Percentiles rank a stretch among this genome's conserved stretches.
Evolutionary conservation across 2,888 invertebrate species (phyloP).

Genomic region (Drosophila pseudotakahashii): DNA sequence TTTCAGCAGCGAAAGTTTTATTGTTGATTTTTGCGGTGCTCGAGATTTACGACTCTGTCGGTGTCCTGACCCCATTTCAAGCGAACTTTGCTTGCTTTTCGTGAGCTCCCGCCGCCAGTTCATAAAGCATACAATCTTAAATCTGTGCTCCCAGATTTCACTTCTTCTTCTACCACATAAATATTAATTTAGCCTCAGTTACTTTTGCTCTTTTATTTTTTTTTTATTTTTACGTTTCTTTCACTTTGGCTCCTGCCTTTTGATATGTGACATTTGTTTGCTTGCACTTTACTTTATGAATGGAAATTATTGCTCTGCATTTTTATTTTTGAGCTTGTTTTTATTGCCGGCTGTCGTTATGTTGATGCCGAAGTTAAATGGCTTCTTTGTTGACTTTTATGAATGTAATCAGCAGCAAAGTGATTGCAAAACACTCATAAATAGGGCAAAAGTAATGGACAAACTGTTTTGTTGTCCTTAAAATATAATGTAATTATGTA

Average conservation of each 20-base stretch:
- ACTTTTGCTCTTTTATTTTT: constrained; percentile 44
- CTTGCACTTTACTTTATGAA: constrained; percentile 32
- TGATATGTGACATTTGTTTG: constrained; percentile 48
- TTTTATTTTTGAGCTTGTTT: constrained; percentile 28
- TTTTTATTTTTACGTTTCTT: constrained; percentile 28
- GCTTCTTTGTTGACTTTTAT: constrained; percentile 19
- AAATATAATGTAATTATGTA: no score
- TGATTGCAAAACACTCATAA: constrained; percentile 15
- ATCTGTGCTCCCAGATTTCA: constrained; percentile 50
- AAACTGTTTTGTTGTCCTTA: constrained; percentile 3
- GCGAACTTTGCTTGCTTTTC: constrained; percentile 12
- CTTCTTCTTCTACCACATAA: constrained; percentile 50
- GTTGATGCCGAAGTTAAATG: constrained; percentile 12
- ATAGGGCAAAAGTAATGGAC: constrained; percentile 4
- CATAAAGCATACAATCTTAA: constrained; percentile 59
- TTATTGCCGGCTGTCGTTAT: constrained; percentile 16
- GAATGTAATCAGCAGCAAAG: constrained; percentile 6
- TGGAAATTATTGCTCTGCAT: constrained; percentile 33
- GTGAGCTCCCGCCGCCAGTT: constrained; percentile 29
- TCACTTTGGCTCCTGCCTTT: constrained; percentile 17
- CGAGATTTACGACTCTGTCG: constrained; percentile 60
- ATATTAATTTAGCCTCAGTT: constrained; percentile 73
- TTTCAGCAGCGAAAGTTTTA: constrained; percentile 61
- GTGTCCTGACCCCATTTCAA: constrained; percentile 45
- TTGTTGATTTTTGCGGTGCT: constrained; percentile 66